phyloP scores from a whole-genome alignment of 2,113 vertebrate species.

The Malurus alboscapulatus region DNA sequence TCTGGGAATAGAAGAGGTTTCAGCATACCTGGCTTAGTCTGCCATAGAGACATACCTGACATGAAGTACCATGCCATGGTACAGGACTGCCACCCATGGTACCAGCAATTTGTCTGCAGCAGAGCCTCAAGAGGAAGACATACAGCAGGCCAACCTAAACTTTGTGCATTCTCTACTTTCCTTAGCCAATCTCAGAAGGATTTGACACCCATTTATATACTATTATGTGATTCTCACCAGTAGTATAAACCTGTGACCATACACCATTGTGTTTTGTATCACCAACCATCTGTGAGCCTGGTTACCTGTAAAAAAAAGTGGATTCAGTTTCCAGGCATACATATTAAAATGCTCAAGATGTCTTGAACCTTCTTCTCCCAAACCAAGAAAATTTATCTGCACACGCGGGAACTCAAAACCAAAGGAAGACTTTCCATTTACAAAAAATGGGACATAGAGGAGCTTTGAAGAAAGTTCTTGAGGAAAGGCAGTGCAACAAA shows the following conservation, averaged over 20 bases:
- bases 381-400: conserved; percentile 1
- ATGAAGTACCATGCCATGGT: background rate
- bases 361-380: background rate
- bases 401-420: background rate
- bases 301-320: background rate
- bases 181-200: background rate
- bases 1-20: background rate
- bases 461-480: background rate
- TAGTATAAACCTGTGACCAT: background rate
- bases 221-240: background rate
- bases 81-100: background rate
- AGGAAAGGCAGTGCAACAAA: background rate
- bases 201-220: background rate
- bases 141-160: background rate
- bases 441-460: background rate
- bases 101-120: background rate
- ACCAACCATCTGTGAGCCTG: background rate
- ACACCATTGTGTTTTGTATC: background rate
- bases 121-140: background rate
- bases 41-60: background rate
- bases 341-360: background rate
- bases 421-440: background rate
- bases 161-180: background rate
- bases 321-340: background rate
- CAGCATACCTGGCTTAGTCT: background rate